Evolutionary conservation across 2,888 invertebrate genomes (phyloP).

Genomic region (Drosophila mulleri): DNA sequence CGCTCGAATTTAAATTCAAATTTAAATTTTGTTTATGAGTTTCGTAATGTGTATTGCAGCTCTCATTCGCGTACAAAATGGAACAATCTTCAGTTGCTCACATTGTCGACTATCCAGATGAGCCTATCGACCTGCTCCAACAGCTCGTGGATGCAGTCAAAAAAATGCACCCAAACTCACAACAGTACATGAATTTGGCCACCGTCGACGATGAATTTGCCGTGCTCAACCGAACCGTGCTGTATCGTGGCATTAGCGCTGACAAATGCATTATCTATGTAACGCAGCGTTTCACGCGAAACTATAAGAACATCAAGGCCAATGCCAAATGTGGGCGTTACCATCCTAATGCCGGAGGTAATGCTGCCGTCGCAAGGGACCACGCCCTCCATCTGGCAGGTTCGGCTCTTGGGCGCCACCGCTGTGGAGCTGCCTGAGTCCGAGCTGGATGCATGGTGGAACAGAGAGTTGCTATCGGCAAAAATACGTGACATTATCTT

Average conservation of each 20-base stretch:
- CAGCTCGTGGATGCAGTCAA: constrained; percentile 49
- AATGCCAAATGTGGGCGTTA: constrained; percentile 74
- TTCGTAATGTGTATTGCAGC: background rate
- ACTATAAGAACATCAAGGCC: constrained; percentile 75
- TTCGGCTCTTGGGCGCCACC: constrained; percentile 79
- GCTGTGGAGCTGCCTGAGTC: constrained; percentile 72
- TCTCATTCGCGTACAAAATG: constrained; percentile 14
- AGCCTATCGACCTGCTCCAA: constrained; percentile 75
- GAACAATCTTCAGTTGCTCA: constrained; percentile 56
- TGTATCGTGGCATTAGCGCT: constrained; percentile 76
- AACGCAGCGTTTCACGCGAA: constrained; percentile 80
- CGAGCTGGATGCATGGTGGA: constrained; percentile 71
- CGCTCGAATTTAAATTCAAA: constrained; percentile 29
- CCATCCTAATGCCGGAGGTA: constrained; percentile 63
- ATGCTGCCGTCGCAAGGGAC: constrained; percentile 10
- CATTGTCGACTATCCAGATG: constrained; percentile 61
- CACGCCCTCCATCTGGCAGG: constrained; percentile 66
- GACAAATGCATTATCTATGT: constrained; percentile 75
- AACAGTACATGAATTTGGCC: constrained; percentile 78
- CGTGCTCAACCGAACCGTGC: constrained; percentile 80
- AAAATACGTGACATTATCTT: constrained; percentile 80
- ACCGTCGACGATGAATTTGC: constrained; percentile 81
- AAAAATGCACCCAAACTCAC: constrained; percentile 1
- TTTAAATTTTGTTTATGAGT: background rate
- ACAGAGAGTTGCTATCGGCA: constrained; percentile 69